These are phyloP conservation scores for Proteles cristata DNA, from an alignment of 2,113 vertebrate genomes.

Conservation along the genomic window DNA sequence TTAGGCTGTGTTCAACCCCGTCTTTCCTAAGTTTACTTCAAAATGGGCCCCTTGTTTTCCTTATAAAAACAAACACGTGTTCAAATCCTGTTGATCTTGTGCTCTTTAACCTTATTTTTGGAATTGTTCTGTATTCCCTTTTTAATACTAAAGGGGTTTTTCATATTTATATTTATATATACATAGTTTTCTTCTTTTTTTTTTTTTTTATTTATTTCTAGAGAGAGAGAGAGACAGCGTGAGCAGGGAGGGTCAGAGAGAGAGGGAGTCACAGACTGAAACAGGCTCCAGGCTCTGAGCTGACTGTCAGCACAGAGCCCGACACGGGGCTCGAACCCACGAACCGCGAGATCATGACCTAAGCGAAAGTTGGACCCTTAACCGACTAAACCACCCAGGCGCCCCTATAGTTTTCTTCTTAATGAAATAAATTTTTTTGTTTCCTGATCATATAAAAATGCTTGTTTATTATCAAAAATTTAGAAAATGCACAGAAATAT, in stretches of 20 bases:
- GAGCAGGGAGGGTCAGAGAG: too few relatives aligned
- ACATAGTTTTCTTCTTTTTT: not conserved
- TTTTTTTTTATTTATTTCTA: too few relatives aligned
- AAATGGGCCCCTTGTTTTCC: too few relatives aligned
- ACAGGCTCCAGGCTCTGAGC: too few relatives aligned
- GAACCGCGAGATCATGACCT: too few relatives aligned
- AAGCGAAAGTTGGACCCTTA: too few relatives aligned
- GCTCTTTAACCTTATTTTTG: not conserved
- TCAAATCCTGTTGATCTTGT: not conserved
- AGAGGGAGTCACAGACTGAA: too few relatives aligned
- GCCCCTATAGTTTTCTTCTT: not conserved
- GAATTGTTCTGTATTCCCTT: not conserved
- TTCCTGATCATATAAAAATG: not conserved
- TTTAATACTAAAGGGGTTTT: not conserved
- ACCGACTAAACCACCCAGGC: too few relatives aligned
- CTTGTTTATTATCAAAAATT: not conserved
- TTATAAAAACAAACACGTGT: fast-evolving
- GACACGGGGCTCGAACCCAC: too few relatives aligned
- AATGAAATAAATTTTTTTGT: not conserved
- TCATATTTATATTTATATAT: not conserved
- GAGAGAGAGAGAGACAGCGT: too few relatives aligned
- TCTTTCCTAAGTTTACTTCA: not conserved
- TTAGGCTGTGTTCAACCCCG: not conserved
- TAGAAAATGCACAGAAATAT: not conserved
- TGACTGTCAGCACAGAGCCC: too few relatives aligned